These are phyloP conservation scores for Hyperopisus bebe DNA, from an alignment of 2,113 vertebrate species.

Conservation along the genomic window DNA sequence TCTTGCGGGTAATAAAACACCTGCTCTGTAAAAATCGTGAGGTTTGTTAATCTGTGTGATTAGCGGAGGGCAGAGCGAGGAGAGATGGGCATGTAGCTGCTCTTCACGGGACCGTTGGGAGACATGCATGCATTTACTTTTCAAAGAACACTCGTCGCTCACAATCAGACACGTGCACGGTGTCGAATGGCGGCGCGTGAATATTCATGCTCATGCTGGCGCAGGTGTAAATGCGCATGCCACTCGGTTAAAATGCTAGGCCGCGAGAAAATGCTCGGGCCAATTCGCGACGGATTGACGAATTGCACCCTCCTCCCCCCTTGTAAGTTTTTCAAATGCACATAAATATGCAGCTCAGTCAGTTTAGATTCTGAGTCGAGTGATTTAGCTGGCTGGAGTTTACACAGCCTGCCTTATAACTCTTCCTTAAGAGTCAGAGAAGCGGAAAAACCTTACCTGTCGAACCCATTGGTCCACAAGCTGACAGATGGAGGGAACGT, in stretches of 20 bases:
- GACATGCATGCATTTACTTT: neutral
- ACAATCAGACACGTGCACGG: neutral
- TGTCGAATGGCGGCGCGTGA: neutral
- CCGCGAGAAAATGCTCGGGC: constrained; percentile 25
- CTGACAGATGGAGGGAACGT: constrained; percentile 51
- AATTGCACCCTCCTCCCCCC: constrained; percentile 28
- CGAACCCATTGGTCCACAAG: constrained; percentile 33
- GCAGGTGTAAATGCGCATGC: neutral
- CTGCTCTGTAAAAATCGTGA: neutral
- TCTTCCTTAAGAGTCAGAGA: constrained; percentile 36
- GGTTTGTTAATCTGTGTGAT: constrained; percentile 3
- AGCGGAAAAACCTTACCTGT: constrained; percentile 33
- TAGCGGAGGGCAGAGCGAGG: neutral
- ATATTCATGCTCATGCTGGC: neutral
- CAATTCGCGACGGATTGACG: constrained; percentile 16
- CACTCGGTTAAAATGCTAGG: neutral
- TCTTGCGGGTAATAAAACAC: constrained; percentile 3
- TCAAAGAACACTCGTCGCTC: neutral
- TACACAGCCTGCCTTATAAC: constrained; percentile 39
- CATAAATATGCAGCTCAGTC: constrained; percentile 37
- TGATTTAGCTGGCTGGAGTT: constrained; percentile 44
- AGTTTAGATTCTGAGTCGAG: constrained; percentile 16
- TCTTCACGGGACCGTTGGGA: neutral
- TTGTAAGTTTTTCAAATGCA: constrained; percentile 30
- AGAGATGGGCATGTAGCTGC: neutral